Evolutionary conservation across 2,113 vertebrate species (phyloP).

Genomic region (Elaphurus davidianus): DNA sequence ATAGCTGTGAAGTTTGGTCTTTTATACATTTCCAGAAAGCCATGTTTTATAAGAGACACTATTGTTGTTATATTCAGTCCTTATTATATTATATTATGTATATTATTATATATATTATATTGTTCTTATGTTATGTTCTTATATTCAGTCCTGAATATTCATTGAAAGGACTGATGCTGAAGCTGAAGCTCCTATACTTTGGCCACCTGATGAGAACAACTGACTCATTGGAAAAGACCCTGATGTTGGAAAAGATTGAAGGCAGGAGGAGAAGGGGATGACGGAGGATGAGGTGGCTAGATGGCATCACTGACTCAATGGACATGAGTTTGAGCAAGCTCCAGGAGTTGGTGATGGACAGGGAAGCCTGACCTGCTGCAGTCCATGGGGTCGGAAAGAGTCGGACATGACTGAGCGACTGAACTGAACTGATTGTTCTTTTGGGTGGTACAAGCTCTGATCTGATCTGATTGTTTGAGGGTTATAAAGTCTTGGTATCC

Average conservation of each 20-base stretch:
- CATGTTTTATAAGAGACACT: neutral
- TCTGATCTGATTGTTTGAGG: neutral
- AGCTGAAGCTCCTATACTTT: neutral
- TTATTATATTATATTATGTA: neutral
- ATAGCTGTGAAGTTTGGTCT: neutral
- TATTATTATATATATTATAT: neutral
- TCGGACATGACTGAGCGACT: neutral
- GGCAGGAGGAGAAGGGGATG: neutral
- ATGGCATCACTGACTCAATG: fast-evolving
- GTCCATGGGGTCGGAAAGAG: neutral
- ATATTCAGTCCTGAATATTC: neutral
- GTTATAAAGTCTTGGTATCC: neutral
- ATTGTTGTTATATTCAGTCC: neutral
- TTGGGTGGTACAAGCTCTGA: neutral
- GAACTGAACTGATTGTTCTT: neutral
- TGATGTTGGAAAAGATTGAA: neutral
- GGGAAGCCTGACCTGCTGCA: neutral
- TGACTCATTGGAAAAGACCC: neutral
- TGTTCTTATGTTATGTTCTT: neutral
- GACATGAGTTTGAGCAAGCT: neutral
- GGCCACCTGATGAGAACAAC: neutral
- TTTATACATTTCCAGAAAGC: neutral
- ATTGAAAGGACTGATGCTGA: neutral
- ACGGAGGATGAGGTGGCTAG: neutral
- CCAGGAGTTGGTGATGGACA: neutral